Percentiles rank a stretch among this genome's conserved stretches.
Evolutionary conservation across 2,113 vertebrate genomes (phyloP).

Genomic region (Oplegnathus fasciatus): DNA sequence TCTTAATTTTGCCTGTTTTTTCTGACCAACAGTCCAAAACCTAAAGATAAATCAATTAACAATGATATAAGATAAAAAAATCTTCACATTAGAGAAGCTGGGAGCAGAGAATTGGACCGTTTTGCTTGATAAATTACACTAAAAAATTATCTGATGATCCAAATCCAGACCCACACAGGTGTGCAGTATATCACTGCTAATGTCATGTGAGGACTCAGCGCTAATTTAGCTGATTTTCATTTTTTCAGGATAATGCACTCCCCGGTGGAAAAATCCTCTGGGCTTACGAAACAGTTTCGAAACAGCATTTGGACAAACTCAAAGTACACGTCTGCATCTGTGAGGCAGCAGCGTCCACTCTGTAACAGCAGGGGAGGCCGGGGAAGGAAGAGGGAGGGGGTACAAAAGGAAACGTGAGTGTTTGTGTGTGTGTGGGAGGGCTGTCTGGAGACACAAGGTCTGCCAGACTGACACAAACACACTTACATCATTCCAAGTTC

Average conservation of each 20-base stretch:
- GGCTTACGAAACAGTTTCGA: not conserved
- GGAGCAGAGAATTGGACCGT: not conserved
- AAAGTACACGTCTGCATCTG: slow-evolving; percentile 14
- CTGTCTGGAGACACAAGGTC: slow-evolving; percentile 70
- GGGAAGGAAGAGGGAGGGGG: slow-evolving; percentile 50
- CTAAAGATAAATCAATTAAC: not conserved
- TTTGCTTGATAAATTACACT: not conserved
- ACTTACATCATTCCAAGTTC: slow-evolving; percentile 41
- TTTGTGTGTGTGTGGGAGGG: slow-evolving; percentile 51
- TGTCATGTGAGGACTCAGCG: not conserved
- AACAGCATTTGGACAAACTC: slow-evolving; percentile 21
- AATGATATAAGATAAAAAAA: not conserved
- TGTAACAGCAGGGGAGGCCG: slow-evolving; percentile 43
- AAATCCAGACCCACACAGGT: not conserved
- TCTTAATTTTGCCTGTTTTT: not conserved
- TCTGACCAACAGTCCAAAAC: not conserved
- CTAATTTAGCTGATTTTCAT: not conserved
- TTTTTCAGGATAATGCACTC: not conserved
- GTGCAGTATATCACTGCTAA: not conserved
- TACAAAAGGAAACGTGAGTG: slow-evolving; percentile 45
- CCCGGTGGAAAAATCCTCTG: not conserved
- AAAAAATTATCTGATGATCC: too few species aligned
- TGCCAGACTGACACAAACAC: slow-evolving; percentile 66
- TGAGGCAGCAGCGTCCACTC: slow-evolving; percentile 31
- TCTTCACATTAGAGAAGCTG: not conserved